Conservation (phyloP, 2,797 vertebrate genomes). For the Tinamus major region DNA sequence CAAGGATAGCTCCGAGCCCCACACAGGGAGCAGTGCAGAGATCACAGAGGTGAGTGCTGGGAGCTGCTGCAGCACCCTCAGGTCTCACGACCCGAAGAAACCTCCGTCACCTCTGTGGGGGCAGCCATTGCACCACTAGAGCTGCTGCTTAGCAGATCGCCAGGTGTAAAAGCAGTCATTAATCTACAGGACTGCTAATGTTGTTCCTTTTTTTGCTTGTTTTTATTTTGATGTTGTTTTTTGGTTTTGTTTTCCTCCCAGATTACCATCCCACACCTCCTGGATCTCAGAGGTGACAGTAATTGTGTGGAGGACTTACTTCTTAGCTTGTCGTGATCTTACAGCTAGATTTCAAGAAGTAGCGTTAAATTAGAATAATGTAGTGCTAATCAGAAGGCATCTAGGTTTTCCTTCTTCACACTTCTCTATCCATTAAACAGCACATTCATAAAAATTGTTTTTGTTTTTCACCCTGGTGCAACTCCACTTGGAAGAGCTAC, state of each 20-base stretch:
- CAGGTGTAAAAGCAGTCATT: neutral
- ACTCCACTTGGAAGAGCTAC: neutral
- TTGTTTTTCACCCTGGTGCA: neutral
- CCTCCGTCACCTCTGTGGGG: neutral
- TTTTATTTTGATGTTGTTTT: too few relatives aligned
- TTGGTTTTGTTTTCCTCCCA: too few relatives aligned
- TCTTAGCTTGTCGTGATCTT: neutral
- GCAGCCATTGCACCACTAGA: neutral
- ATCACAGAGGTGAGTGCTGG: neutral
- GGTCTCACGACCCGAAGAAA: neutral
- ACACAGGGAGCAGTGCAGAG: rapidly evolving
- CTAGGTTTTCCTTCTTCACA: neutral
- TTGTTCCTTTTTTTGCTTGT: too few relatives aligned
- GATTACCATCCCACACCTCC: neutral
- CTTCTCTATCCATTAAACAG: neutral
- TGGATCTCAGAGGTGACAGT: neutral
- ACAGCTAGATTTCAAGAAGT: neutral
- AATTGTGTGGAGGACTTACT: neutral
- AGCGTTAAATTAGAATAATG: neutral
- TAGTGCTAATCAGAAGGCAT: neutral
- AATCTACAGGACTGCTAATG: neutral
- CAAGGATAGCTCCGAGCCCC: neutral
- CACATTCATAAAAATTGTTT: neutral
- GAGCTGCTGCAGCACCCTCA: neutral
- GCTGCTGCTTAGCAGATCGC: neutral